Evolutionary conservation across 2,888 invertebrate species (phyloP).

Genomic region (Vannuccia rotundouncinata): DNA sequence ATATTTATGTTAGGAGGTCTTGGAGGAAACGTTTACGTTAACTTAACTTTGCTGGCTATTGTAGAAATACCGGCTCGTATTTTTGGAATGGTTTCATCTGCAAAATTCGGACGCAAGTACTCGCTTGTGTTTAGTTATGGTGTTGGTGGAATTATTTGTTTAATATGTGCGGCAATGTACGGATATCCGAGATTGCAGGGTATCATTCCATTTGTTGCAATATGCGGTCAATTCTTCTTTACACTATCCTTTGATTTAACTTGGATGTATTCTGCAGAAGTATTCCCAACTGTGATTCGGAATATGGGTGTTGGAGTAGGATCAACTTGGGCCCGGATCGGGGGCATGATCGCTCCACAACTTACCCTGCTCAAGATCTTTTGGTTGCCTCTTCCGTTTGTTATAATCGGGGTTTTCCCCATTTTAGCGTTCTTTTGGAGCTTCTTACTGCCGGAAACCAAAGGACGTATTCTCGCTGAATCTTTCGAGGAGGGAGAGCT

Average conservation of each 20-base stretch:
- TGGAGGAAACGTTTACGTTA: conserved; percentile 28
- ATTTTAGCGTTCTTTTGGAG: not conserved
- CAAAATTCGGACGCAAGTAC: not conserved
- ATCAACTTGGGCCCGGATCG: conserved; percentile 21
- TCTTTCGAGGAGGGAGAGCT: not conserved
- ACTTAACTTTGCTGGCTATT: not conserved
- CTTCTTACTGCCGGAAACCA: not conserved
- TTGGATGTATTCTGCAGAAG: conserved; percentile 31
- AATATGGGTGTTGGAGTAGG: conserved; percentile 31
- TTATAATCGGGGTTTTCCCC: conserved; percentile 1
- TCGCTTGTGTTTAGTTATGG: not conserved
- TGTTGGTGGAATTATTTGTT: not conserved
- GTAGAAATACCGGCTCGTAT: conserved; percentile 24
- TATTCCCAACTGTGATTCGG: conserved; percentile 33
- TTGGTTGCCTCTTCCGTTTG: conserved; percentile 27
- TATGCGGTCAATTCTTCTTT: conserved; percentile 16
- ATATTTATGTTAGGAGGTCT: conserved; percentile 5
- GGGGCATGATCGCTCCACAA: conserved; percentile 3
- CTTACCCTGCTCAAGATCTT: not conserved
- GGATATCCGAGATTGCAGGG: not conserved
- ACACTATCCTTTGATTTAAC: conserved; percentile 30
- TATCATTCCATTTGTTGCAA: not conserved
- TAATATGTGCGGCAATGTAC: not conserved
- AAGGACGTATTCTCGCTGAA: not conserved
- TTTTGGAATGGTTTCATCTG: not conserved